Evolutionary conservation across 2,113 vertebrate genomes (phyloP).

Genomic region (Rhea americana): DNA sequence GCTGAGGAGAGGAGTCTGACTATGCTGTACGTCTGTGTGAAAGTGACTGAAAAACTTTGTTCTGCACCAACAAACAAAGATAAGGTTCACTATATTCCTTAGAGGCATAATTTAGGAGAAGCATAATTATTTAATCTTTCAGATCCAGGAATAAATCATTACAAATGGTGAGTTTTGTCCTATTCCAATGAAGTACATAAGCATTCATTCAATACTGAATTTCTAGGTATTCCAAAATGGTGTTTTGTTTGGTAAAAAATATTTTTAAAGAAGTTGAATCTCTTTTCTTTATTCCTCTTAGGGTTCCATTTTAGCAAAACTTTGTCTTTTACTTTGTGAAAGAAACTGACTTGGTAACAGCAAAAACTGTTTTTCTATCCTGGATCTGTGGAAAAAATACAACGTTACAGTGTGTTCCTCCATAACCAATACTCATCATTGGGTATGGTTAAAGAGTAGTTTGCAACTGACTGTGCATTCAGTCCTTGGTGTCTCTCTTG

Average conservation of each 20-base stretch:
- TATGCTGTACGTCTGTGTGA: background rate
- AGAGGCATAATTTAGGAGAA: background rate
- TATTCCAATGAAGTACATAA: background rate
- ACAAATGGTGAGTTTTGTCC: background rate
- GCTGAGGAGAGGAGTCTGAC: background rate
- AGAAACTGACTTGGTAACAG: background rate
- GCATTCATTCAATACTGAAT: background rate
- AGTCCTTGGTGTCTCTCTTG: background rate
- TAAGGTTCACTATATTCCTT: background rate
- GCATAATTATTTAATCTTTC: background rate
- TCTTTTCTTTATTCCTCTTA: background rate
- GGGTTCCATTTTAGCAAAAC: background rate
- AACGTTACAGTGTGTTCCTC: background rate
- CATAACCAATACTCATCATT: background rate
- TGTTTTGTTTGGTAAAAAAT: background rate
- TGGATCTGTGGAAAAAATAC: background rate
- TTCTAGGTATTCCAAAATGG: background rate
- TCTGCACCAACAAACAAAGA: background rate
- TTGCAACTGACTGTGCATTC: background rate
- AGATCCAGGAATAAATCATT: background rate
- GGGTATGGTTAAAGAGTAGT: background rate
- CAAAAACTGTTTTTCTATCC: background rate
- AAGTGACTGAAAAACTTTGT: background rate
- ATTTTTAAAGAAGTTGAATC: background rate
- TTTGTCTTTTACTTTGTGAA: background rate